Evolutionary conservation across 2,888 invertebrate genomes (phyloP).

Genomic region (Bimastos eiseni): DNA sequence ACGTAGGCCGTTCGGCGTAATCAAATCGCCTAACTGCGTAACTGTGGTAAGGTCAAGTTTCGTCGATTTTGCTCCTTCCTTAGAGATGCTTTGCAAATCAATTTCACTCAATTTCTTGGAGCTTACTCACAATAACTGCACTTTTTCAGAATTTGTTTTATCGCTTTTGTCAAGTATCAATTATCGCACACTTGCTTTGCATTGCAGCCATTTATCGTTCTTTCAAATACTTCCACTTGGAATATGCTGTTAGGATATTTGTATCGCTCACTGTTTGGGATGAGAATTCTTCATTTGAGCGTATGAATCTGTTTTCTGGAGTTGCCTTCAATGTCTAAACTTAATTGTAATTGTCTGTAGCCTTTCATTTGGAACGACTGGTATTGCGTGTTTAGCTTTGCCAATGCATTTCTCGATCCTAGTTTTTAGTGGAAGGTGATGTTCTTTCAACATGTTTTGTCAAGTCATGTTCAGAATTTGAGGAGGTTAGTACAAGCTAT

Average conservation of each 20-base stretch:
- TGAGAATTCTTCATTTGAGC: background rate
- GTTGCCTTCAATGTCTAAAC: background rate
- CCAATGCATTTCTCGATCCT: background rate
- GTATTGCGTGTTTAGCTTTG: no score
- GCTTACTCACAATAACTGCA: background rate
- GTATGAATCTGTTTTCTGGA: background rate
- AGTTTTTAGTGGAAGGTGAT: no score
- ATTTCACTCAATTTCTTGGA: background rate
- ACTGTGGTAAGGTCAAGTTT: background rate
- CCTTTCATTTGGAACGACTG: no score
- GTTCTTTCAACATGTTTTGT: no score
- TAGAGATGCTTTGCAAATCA: background rate
- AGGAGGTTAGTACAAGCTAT: no score
- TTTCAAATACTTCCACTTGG: background rate
- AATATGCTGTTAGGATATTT: conserved; percentile 13
- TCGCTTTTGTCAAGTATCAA: conserved; percentile 1
- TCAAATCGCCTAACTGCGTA: background rate
- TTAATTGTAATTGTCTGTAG: no score
- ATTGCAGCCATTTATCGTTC: background rate
- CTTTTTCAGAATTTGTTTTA: background rate
- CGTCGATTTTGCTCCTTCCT: background rate
- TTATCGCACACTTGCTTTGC: background rate
- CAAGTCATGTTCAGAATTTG: no score
- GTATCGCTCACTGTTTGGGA: background rate
- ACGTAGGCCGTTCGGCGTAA: background rate